These are phyloP conservation scores for Furcifer pardalis DNA, from an alignment of 2,797 vertebrate genomes.

Conservation along the genomic window DNA sequence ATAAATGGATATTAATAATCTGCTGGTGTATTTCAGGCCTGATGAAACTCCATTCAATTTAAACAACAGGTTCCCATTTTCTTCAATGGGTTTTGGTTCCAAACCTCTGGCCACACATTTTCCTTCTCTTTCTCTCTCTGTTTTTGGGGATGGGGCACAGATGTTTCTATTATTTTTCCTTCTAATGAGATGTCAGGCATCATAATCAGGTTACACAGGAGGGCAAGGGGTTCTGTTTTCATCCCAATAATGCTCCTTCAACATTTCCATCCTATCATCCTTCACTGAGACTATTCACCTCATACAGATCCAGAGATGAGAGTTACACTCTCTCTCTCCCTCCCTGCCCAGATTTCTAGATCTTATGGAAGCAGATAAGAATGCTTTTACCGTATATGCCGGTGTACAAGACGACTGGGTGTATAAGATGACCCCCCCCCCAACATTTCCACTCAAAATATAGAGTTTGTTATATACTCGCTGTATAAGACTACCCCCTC, in stretches of 20 bases:
- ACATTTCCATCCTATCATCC: background rate
- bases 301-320: background rate
- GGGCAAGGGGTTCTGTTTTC: background rate
- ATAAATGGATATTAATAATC: conserved; percentile 31
- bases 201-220: background rate
- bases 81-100: background rate
- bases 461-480: no score
- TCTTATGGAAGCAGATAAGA: no score
- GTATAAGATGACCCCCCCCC: no score
- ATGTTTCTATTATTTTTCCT: background rate
- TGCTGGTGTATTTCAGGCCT: background rate
- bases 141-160: no score
- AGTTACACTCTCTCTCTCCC: no score
- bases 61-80: background rate
- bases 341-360: no score
- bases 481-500: no score
- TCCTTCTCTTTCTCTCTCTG: conserved; percentile 11
- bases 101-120: background rate
- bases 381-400: no score
- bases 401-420: no score
- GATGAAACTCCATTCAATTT: conserved; percentile 6
- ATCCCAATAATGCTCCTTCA: no score
- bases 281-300: background rate
- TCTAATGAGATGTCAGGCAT: background rate
- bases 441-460: no score